Base-by-base conservation (phyloP, 2,113 vertebrate genomes). In the Pipa parva region DNA sequence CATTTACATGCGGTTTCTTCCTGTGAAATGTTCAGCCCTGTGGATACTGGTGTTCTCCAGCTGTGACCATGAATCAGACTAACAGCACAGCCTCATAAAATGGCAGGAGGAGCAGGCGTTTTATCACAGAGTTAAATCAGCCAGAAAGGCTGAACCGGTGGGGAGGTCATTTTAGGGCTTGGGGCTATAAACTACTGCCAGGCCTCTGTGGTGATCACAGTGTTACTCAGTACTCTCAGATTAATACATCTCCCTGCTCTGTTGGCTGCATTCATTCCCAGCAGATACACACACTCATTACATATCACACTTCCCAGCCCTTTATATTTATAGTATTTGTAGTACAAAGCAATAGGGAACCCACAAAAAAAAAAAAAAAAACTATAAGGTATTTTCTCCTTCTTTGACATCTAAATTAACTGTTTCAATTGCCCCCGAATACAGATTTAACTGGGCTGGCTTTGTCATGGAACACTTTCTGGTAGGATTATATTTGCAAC, bases 71-170 rank as follows among this genome's bases (percentile, higher is more conserved):
- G 63, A 67, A 58, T 67, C 63, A 67, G 39, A 33, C 29, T 58
- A 54, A 67, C 54, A 48, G 63, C 63, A 31, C 26, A 49, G 63
- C 63, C 49, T 67, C 54, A 37, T 49, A 67, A 67, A 67, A 67
- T 67, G 54, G 63, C 63, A 67, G 39, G 28, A 49, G 39, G 54
- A 67, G 49, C 63, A 58, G 28, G 54, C 46, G 63, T 58, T 67
- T 67, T 67, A 67, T 67, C 63, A 67, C 54, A 55, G 24, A 58
- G 54, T 55, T 67, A 67, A 67, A 67, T 67, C 63, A 67, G 54
- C 26, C 63, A 49, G 54, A 58, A 65, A 58, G 63, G 63, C 63
- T 36, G 63, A 15, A 67, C 63, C 63, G 58, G 63, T 67, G 63
- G 63, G 54, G 58, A 67, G 63, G 63, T 67, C 63, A 67, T 58